Conservation (phyloP, 2,113 vertebrate genomes). For the Sinocyclocheilus maitianheensis region DNA sequence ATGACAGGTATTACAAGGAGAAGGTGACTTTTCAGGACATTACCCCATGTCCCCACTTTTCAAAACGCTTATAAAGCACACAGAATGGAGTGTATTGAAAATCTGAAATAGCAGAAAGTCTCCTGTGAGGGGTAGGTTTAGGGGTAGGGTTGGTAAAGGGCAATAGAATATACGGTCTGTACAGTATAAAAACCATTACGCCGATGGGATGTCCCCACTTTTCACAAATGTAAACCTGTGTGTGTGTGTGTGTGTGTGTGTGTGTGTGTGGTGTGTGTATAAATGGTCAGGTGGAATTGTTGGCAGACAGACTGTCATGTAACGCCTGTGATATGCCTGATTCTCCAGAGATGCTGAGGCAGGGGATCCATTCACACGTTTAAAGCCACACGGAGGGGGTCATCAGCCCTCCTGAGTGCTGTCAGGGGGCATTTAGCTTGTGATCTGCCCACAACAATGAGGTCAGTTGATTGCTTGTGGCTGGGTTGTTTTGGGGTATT, state of each 20-base stretch:
- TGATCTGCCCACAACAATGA: constrained; percentile 30
- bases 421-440: constrained; percentile 19
- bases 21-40: too few relatives aligned
- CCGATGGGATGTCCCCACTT: too few relatives aligned
- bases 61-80: too few relatives aligned
- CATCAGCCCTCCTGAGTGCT: constrained; percentile 9
- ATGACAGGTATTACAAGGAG: too few relatives aligned
- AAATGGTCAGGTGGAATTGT: not conserved
- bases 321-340: not conserved
- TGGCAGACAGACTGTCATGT: not conserved
- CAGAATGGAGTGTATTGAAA: too few relatives aligned
- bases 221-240: too few relatives aligned
- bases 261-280: not conserved
- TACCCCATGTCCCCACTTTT: too few relatives aligned
- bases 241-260: not conserved
- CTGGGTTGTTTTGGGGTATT: constrained; percentile 8
- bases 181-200: too few relatives aligned
- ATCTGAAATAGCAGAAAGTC: too few relatives aligned
- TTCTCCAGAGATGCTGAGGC: constrained; percentile 23
- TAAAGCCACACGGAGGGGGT: constrained; percentile 15
- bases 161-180: too few relatives aligned
- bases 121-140: too few relatives aligned
- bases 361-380: constrained; percentile 3
- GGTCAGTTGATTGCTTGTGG: constrained; percentile 17
- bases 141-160: too few relatives aligned